phyloP scores from a whole-genome alignment of 2,888 invertebrate genomes.

The Torymus tubicola region DNA sequence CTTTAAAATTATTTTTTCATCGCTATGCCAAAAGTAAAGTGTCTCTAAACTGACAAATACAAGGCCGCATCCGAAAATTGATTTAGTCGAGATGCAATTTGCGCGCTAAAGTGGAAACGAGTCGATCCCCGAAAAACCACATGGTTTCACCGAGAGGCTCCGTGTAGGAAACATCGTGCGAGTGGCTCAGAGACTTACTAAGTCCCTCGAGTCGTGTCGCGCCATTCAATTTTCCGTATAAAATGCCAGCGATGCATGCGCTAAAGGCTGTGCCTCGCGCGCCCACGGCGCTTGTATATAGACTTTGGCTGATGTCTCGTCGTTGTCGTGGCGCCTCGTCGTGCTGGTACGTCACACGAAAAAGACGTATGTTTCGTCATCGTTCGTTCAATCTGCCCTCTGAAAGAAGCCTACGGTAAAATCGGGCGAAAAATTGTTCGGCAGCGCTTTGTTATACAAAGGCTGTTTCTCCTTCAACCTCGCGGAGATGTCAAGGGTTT shows the following conservation, averaged over 20 bases:
- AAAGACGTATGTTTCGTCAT: conserved; percentile 1
- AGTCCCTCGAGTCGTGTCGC: conserved; percentile 6
- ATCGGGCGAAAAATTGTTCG: conserved; percentile 18
- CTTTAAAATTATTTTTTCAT: too few species aligned
- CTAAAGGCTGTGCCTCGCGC: conserved; percentile 4
- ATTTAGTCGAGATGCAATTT: too few species aligned
- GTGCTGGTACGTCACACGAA: not conserved
- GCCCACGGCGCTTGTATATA: not conserved
- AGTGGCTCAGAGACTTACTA: not conserved
- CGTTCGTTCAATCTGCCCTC: not conserved
- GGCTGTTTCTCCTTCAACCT: not conserved
- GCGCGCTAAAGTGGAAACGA: too few species aligned
- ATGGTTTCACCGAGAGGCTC: too few species aligned
- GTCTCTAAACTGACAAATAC: too few species aligned
- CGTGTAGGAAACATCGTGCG: too few species aligned
- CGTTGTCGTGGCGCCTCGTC: too few species aligned
- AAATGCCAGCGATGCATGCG: not conserved
- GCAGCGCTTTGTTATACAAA: conserved; percentile 11
- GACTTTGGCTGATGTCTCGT: conserved; percentile 8
- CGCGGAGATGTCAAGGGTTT: too few species aligned
- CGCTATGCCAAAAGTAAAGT: too few species aligned
- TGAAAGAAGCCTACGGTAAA: conserved; percentile 5
- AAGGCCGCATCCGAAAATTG: too few species aligned
- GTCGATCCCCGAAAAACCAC: too few species aligned
- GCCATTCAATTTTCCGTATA: conserved; percentile 28